Evolutionary conservation across 2,888 invertebrate genomes (phyloP).

Genomic region (Stictocephala bisonia): DNA sequence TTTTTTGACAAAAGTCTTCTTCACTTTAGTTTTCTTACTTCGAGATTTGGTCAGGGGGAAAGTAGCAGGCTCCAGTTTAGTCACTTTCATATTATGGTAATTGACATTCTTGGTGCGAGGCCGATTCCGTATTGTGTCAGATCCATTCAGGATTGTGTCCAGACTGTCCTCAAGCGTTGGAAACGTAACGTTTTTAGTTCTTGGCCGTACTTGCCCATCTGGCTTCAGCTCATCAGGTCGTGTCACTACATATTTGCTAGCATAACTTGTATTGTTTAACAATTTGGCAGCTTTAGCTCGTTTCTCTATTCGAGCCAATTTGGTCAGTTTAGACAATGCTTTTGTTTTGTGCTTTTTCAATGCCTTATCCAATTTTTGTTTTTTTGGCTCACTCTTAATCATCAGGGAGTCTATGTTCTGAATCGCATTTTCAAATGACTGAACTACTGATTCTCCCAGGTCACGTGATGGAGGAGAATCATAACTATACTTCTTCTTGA

Average conservation of each 20-base stretch:
- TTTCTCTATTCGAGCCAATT: slow-evolving; percentile 48
- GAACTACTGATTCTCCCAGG: slow-evolving; percentile 46
- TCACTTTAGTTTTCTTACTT: slow-evolving; percentile 28
- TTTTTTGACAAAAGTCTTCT: slow-evolving; percentile 54
- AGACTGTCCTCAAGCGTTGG: slow-evolving; percentile 59
- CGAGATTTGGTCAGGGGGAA: slow-evolving; percentile 65
- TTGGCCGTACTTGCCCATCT: slow-evolving; percentile 19
- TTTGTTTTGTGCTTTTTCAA: slow-evolving; percentile 50
- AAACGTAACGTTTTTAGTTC: slow-evolving; percentile 41
- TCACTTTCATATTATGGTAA: slow-evolving; percentile 68
- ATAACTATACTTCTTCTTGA: slow-evolving; percentile 37
- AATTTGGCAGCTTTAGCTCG: slow-evolving; percentile 53
- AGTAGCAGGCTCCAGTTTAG: slow-evolving; percentile 68
- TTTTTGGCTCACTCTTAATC: slow-evolving; percentile 49
- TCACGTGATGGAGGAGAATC: slow-evolving; percentile 35
- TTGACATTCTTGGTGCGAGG: slow-evolving; percentile 76
- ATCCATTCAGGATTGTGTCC: slow-evolving; percentile 55
- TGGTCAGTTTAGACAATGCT: slow-evolving; percentile 48
- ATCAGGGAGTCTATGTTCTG: slow-evolving; percentile 53
- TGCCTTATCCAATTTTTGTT: slow-evolving; percentile 47
- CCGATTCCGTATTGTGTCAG: slow-evolving; percentile 57
- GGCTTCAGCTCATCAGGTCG: slow-evolving; percentile 47
- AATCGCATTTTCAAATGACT: slow-evolving; percentile 51
- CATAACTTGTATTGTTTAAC: slow-evolving; percentile 54
- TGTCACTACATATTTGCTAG: slow-evolving; percentile 53